A percentile compares a stretch with the other conserved stretches of the same genome.
Conservation (phyloP, 2,888 invertebrate genomes). For the Tetrapedia diversipes region DNA sequence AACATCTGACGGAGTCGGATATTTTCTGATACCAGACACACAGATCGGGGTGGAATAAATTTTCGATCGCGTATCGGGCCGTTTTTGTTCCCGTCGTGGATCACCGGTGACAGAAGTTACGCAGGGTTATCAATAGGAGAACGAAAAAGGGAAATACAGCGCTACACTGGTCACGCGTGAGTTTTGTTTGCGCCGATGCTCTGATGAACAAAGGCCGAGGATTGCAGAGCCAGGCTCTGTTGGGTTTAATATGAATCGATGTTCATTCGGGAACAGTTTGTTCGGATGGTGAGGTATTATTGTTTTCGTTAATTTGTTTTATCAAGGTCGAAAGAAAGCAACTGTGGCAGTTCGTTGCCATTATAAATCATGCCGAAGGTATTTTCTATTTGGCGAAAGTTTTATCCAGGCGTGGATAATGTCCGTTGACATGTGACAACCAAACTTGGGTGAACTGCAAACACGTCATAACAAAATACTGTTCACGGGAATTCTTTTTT, state of each 20-base stretch:
- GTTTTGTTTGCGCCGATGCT: constrained; percentile 9
- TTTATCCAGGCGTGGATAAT: too few species aligned
- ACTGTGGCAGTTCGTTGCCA: too few species aligned
- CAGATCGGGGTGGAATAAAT: constrained; percentile 28
- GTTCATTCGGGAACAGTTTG: not conserved
- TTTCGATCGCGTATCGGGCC: constrained; percentile 7
- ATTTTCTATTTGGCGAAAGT: too few species aligned
- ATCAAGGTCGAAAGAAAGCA: too few species aligned
- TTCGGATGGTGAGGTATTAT: not conserved
- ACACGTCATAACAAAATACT: too few species aligned
- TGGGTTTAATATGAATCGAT: not conserved
- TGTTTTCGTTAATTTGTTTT: not conserved
- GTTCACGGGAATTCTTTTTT: too few species aligned
- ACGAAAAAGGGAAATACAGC: too few species aligned
- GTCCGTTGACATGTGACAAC: too few species aligned
- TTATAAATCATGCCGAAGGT: too few species aligned
- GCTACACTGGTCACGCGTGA: too few species aligned
- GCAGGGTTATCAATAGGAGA: not conserved
- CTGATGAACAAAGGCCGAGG: not conserved
- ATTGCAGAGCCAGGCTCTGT: not conserved
- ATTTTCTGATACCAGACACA: constrained; percentile 16
- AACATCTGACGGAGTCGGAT: constrained; percentile 19
- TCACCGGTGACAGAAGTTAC: constrained; percentile 1
- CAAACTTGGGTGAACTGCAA: too few species aligned
- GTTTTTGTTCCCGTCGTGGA: constrained; percentile 8